Evolutionary conservation across 1,140 invertebrate genomes (phyloP), one percentile per base, ranked within the genome.

Genomic region (Calephelis virginiensis): DNA sequence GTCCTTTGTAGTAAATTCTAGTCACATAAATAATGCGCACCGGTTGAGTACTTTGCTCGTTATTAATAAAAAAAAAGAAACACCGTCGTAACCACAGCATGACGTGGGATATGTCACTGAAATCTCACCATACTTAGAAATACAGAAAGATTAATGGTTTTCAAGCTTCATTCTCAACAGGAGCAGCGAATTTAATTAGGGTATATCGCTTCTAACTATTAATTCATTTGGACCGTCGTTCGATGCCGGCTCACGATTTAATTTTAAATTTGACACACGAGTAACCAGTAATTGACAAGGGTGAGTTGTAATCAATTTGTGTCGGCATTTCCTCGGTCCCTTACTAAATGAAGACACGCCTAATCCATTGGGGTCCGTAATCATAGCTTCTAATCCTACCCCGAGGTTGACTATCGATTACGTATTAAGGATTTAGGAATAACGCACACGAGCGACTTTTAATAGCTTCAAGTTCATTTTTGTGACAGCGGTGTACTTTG

Each of bases 331-430:
- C 48, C 53, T 53, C 56, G 43, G 50, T 59, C 50, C 66, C 64
- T 62, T 43, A 49, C 56, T 63, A 65, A 68, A 68, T 72, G 63
- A 48, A 70, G 59, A 68, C 64, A 75, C 65, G 69, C 68, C 64
- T 72, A 75, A 75, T 70, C 68, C 70, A 61, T 75, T 70, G 67
- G 63, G 65, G 73, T 72, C 63, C 60, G 59, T 70, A 70, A 75
- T 74, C 67, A 72, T 60, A 61, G 62, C 59, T 49, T 56, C 56
- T 64, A 64, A 70, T 74, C 69, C 62, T 45, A 59, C 49, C 59
- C 59, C 64, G 65, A 67, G 66, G 63, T 72, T 65, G 70, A 60
- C 45, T 61, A 68, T 64, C 50, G 66, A 66, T 72, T 66, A 68
- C 67, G 61, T 48, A 62, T 72, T 68, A 68, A 59, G 48, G 48